Evolutionary conservation across 2,888 invertebrate species (phyloP).

Genomic region (Morpho helenor): DNA sequence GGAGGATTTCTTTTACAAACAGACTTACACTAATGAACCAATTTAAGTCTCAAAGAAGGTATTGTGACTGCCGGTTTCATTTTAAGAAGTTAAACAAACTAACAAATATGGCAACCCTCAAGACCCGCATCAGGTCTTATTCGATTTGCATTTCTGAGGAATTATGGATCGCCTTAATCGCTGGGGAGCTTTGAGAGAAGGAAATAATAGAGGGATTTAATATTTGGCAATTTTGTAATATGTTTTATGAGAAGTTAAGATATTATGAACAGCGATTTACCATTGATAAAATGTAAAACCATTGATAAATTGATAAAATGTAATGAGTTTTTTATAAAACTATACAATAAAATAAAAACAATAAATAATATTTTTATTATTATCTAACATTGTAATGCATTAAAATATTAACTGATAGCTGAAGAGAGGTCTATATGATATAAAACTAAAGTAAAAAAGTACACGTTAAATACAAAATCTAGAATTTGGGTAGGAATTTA

Average conservation of each 20-base stretch:
- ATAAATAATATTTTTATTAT: no score
- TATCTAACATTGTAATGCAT: no score
- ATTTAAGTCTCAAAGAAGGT: constrained; percentile 43
- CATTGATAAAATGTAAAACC: no score
- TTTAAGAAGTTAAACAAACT: constrained; percentile 38
- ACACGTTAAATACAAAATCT: no score
- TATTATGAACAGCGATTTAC: neutral
- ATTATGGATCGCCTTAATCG: constrained; percentile 27
- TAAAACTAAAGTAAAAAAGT: no score
- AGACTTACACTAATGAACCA: constrained; percentile 42
- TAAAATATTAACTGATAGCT: no score
- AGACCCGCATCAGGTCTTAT: constrained; percentile 39
- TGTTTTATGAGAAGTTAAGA: constrained; percentile 6
- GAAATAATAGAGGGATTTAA: constrained; percentile 23
- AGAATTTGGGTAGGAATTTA: no score
- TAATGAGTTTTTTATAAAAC: no score
- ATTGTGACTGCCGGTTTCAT: constrained; percentile 35
- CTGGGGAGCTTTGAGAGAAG: constrained; percentile 16
- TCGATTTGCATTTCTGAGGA: constrained; percentile 37
- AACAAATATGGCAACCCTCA: constrained; percentile 36
- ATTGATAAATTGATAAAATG: no score
- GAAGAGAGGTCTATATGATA: no score
- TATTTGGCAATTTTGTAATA: constrained; percentile 19
- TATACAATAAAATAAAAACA: no score
- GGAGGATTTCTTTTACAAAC: constrained; percentile 16